These are phyloP conservation scores for Trichonephila clavata DNA, from an alignment of 1,140 invertebrate genomes.

Conservation along the genomic window DNA sequence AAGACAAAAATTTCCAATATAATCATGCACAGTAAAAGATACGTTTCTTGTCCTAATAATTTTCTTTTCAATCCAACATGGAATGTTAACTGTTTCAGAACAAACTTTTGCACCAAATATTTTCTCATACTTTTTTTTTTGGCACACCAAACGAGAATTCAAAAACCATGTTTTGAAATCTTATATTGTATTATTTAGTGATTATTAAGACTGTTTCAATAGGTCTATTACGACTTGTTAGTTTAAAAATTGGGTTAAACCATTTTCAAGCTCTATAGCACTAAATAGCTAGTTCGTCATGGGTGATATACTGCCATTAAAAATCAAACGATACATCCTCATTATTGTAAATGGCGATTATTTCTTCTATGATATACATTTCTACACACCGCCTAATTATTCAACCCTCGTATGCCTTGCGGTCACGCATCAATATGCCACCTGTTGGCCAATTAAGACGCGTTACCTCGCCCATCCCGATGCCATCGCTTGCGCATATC, in stretches of 20 bases:
- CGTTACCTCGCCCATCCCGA: conserved; percentile 12
- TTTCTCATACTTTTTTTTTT: too few species aligned
- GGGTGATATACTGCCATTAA: not conserved
- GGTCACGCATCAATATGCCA: conserved; percentile 15
- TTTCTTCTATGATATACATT: not conserved
- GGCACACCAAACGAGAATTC: too few species aligned
- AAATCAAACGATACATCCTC: not conserved
- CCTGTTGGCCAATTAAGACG: conserved; percentile 22
- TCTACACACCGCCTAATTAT: not conserved
- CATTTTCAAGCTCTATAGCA: not conserved
- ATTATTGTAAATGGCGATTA: not conserved
- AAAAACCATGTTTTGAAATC: too few species aligned
- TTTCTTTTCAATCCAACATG: too few species aligned
- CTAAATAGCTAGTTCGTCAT: not conserved
- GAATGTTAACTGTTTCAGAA: too few species aligned
- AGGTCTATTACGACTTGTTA: not conserved
- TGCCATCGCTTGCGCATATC: not conserved
- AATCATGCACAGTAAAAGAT: too few species aligned
- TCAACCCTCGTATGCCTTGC: not conserved
- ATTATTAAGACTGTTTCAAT: not conserved
- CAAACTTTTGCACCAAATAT: too few species aligned
- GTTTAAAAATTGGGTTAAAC: conserved; percentile 5
- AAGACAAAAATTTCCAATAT: too few species aligned
- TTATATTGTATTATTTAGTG: too few species aligned
- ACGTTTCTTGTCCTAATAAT: too few species aligned